Base-by-base conservation (phyloP, 2,113 vertebrate species). In the Hemibagrus wyckioides region DNA sequence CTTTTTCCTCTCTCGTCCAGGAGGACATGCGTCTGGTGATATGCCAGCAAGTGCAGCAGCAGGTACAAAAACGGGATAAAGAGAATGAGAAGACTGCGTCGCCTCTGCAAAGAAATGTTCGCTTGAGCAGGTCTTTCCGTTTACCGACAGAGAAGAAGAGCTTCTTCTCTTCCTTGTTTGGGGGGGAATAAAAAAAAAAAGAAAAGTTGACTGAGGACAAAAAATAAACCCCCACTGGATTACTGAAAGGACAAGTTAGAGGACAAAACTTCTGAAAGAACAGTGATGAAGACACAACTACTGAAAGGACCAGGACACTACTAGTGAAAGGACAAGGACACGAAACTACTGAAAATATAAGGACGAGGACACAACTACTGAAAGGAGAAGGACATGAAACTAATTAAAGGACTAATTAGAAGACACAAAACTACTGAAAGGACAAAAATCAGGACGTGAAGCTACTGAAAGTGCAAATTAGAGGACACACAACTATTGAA, bases 1-100 rank as follows among this genome's bases (percentile, higher is more conserved):
- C 25, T 41, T 36, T 41, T 4, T 7, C n/a, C 4, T 56, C 19
- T 36, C 17, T 77, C 14, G 65, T 73, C 25, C 89, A 96, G 95
- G 95, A 96, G 92, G 95, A 96, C 91, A 96, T 96, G 95, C 90
- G 94, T 21, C 2, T 94, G 69, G 93, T 96, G 83, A 96, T 96
- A 85, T 94, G 91, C 79, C 93, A 96, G 17, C 95, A 96, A 89
- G 94, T 96, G 71, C 91, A 91, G 81, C 92, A 92, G 8, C 92
- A 88, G 67, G 92, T 94, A 59, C 91, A 93, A 69, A 93, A 93
- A 44, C 87, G 90, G 56, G 81, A 91, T 63, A 92, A 44, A 36
- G 65, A 91, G 63, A 91, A 91, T 14, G 77, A 54, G 50, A 69
- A 77, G 0, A 83, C 36, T 10, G 14, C 85, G 15, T 41, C 21